A percentile compares a stretch with the other conserved stretches of the same genome.
Evolutionary conservation across 37 sponge, comb jelly and placozoan species (phyloP).

Genomic region (Theonella swinhoei): DNA sequence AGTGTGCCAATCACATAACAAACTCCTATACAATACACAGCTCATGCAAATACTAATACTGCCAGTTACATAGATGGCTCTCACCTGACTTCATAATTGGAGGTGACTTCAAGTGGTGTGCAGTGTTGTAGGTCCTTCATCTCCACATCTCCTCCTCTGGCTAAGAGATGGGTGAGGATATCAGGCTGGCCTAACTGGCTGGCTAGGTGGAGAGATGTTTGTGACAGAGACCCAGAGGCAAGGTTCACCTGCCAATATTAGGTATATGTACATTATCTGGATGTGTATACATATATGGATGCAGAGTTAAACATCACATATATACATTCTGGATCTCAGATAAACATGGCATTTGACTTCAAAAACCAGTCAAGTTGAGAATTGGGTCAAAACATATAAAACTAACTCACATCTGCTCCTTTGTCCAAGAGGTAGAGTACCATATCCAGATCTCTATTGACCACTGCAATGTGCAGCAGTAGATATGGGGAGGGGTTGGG

Average conservation of each 20-base stretch:
- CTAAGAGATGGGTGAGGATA: slow-evolving; percentile 45
- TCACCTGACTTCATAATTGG: slow-evolving; percentile 52
- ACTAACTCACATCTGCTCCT: slow-evolving; percentile 71
- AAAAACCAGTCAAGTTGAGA: no score
- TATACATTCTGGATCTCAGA: no score
- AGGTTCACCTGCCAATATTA: slow-evolving; percentile 62
- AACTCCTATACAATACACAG: neutral
- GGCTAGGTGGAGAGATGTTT: slow-evolving; percentile 73
- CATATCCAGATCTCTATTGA: slow-evolving; percentile 59
- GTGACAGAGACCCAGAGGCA: slow-evolving; percentile 35
- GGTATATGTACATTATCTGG: no score
- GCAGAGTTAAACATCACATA: no score
- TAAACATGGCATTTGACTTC: no score
- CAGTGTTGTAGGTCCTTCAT: slow-evolving; percentile 42
- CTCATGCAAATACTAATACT: no score
- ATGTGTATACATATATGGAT: no score
- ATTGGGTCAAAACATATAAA: slow-evolving; percentile 3
- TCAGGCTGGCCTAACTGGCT: slow-evolving; percentile 13
- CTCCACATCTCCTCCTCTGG: slow-evolving; percentile 78
- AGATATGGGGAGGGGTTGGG: slow-evolving; percentile 3
- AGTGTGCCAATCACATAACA: no score
- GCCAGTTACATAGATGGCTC: neutral
- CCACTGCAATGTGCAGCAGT: slow-evolving; percentile 77
- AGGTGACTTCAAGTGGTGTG: slow-evolving; percentile 54
- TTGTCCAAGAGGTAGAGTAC: slow-evolving; percentile 51